Evolutionary conservation across 2,888 invertebrate genomes (phyloP).

Genomic region (Deilephila porcellus): DNA sequence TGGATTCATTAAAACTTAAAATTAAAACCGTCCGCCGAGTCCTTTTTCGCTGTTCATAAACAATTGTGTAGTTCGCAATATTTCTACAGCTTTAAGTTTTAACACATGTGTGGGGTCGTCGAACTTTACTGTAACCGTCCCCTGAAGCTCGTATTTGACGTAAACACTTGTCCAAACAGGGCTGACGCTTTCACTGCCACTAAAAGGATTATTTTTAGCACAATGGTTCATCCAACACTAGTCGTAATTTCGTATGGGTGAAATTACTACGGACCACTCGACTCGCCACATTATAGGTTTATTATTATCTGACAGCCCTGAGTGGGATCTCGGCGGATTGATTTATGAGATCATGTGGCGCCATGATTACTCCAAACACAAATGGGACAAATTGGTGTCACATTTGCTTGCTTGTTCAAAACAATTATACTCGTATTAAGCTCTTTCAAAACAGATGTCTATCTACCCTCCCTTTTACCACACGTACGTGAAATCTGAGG

Average conservation of each 20-base stretch:
- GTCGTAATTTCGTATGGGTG: conserved; percentile 13
- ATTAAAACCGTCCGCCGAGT: conserved; percentile 1
- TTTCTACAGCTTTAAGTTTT: conserved; percentile 40
- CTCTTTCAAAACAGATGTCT: too few relatives aligned
- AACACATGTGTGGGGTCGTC: conserved; percentile 63
- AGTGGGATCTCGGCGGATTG: conserved; percentile 1
- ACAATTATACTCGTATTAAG: background rate
- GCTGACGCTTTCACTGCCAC: conserved; percentile 55
- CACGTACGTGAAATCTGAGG: too few relatives aligned
- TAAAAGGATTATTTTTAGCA: conserved; percentile 43
- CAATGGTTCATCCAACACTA: conserved; percentile 18
- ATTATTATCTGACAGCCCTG: conserved; percentile 24
- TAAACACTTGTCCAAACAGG: conserved; percentile 69
- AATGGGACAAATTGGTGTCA: background rate
- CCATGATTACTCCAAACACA: conserved; percentile 6
- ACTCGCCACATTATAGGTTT: conserved; percentile 7
- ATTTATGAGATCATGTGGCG: conserved; percentile 22
- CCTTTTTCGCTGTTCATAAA: conserved; percentile 29
- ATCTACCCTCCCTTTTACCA: too few relatives aligned
- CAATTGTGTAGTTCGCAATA: conserved; percentile 39
- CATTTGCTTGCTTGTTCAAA: background rate
- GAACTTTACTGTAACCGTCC: conserved; percentile 70
- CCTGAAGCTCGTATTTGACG: conserved; percentile 61
- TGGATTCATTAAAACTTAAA: conserved; percentile 26
- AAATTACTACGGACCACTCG: conserved; percentile 3